A percentile compares a stretch with the other conserved stretches of the same genome.
Conservation (phyloP, 2,797 vertebrate genomes). For the Phoxinus dragarum region DNA sequence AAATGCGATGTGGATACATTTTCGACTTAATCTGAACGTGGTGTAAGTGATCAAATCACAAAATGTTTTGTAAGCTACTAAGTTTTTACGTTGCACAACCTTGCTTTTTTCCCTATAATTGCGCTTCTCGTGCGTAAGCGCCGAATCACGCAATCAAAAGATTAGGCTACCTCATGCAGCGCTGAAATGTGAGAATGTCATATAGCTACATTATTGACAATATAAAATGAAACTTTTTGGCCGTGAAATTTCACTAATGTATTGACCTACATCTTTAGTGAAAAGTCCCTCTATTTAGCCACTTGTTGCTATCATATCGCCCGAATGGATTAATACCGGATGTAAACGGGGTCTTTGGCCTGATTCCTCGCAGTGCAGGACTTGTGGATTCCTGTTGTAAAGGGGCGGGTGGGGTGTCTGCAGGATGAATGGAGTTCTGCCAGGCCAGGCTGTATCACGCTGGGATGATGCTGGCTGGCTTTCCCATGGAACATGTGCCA, state of each 20-base stretch:
- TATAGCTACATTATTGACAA: not conserved
- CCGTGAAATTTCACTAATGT: not conserved
- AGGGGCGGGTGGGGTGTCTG: constrained; percentile 49
- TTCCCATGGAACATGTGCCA: constrained; percentile 70
- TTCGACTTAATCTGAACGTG: not conserved
- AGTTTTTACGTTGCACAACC: not conserved
- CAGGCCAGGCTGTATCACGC: constrained; percentile 63
- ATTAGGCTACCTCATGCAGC: not conserved
- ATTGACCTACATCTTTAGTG: not conserved
- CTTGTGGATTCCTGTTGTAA: constrained; percentile 62
- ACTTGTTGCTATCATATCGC: not conserved
- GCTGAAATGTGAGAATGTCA: not conserved
- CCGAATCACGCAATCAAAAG: not conserved
- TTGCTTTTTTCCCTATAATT: no score
- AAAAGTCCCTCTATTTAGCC: not conserved
- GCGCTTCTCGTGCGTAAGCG: no score
- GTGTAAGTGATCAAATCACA: not conserved
- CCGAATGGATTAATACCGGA: not conserved
- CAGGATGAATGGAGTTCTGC: constrained; percentile 64
- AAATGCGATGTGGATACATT: not conserved
- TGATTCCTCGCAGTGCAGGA: constrained; percentile 30
- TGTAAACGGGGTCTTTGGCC: constrained; percentile 18
- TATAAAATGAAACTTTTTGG: not conserved
- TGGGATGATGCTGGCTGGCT: constrained; percentile 72
- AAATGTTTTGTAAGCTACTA: not conserved